Evolutionary conservation across 2,888 invertebrate genomes (phyloP).

Genomic region (Poecilus cupreus): DNA sequence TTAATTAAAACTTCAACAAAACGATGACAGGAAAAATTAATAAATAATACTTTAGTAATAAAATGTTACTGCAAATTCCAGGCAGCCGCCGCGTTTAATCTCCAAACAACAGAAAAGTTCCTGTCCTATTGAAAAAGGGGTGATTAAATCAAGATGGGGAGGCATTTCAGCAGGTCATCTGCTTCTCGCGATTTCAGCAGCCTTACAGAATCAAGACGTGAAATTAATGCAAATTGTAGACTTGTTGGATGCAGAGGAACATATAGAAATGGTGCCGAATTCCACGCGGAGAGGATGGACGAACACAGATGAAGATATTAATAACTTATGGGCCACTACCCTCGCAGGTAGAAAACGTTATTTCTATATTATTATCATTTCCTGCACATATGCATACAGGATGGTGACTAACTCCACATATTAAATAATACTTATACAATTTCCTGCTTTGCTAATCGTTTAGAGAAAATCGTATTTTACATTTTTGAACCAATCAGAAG

Average conservation of each 20-base stretch:
- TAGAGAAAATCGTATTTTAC: no score
- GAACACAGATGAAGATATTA: constrained; percentile 67
- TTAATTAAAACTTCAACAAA: no score
- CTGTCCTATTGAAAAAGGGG: constrained; percentile 81
- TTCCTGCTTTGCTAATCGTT: no score
- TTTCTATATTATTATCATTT: no score
- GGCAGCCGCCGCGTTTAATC: constrained; percentile 7
- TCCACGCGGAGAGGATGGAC: constrained; percentile 46
- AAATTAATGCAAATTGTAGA: constrained; percentile 73
- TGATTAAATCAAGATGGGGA: constrained; percentile 79
- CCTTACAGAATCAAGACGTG: constrained; percentile 77
- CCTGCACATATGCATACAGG: no score
- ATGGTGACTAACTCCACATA: no score
- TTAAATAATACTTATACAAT: no score
- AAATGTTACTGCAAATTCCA: neutral
- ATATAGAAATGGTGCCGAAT: constrained; percentile 55
- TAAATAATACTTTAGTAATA: neutral
- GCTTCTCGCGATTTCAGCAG: constrained; percentile 77
- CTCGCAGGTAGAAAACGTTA: constrained; percentile 73
- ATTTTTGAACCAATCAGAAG: no score
- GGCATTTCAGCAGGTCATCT: constrained; percentile 77
- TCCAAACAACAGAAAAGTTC: constrained; percentile 59
- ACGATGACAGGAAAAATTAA: no score
- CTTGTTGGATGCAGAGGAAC: constrained; percentile 66
- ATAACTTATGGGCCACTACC: constrained; percentile 80